Evolutionary conservation across 2,888 invertebrate genomes (phyloP), one percentile per base, ranked within the genome.

Genomic region (Sphaerophoria rueppellii): DNA sequence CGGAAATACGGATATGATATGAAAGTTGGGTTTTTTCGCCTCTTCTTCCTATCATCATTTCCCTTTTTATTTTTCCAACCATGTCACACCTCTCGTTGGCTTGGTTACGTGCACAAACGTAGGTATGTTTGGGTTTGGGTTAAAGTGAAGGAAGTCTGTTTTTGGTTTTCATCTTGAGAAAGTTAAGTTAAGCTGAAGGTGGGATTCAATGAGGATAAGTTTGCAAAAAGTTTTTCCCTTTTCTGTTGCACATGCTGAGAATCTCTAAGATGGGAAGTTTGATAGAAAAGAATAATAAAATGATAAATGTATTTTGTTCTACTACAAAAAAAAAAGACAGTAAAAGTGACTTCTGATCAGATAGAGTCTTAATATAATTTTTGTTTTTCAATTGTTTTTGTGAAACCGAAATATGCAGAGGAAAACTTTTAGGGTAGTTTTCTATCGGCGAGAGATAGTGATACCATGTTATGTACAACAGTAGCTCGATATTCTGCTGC

Each of bases 281-380:
- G 24, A 24, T 65, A 43, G 46, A 16, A 37, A 37, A 55, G 35
- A 78, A 77, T 82, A 82, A 77, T 72, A 72, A 69, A 77, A 77
- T 82, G 82, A 82, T 82, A 73, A 82, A 82, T 77, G 72, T 72
- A 57, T 71, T 57, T 73, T 61, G 12, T 35, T 48, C 40, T 46
- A 4, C 40, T 60, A 14, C 35, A 24, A 34, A 37, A 77, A 37
- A 77, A 58, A 54, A 73, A 32, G 58, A 70, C 71, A 34, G 57
- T 65, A 65, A 77, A 70, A 65, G 74, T 71, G 52, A 11, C 34
- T 63, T 67, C 58, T 37, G 57, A 78, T 67, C 37, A 6, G 57
- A 58, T 58, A 11, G 11, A 71, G 81, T 6, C 40, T 40, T 40
- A 7, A 7, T 40, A 40, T 40, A 6, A 9, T 40, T 40, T 40